phyloP scores from a whole-genome alignment of 1,140 invertebrate species.

The Centruroides vittatus region DNA sequence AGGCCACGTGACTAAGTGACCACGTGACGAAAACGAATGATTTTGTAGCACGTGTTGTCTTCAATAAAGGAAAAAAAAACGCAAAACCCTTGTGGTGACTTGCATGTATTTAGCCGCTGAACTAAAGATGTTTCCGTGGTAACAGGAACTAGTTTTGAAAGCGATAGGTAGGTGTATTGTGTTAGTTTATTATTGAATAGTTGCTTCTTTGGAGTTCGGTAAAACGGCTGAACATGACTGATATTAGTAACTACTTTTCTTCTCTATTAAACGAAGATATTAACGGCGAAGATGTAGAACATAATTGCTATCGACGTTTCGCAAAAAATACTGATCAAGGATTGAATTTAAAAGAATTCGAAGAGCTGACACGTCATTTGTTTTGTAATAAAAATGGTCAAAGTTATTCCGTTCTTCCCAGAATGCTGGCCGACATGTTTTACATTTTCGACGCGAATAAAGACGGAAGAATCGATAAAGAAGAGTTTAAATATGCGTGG shows the following conservation, averaged over 20 bases:
- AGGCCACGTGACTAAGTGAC: no score
- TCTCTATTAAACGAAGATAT: neutral
- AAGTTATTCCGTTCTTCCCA: slow-evolving; percentile 58
- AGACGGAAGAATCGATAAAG: slow-evolving; percentile 62
- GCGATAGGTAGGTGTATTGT: neutral
- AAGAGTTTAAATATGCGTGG: slow-evolving; percentile 53
- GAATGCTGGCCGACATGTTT: slow-evolving; percentile 58
- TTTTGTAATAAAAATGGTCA: slow-evolving; percentile 73
- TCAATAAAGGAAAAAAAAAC: no score
- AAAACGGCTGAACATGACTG: neutral
- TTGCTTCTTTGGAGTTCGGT: neutral
- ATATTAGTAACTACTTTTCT: neutral
- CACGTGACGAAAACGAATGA: no score
- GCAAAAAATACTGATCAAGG: slow-evolving; percentile 48
- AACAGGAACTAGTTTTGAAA: no score
- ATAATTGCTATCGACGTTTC: slow-evolving; percentile 2
- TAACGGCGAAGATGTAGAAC: neutral
- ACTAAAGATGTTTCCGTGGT: no score
- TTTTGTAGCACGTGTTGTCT: no score
- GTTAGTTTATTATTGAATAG: neutral
- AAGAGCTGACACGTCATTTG: slow-evolving; percentile 60
- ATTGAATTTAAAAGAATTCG: slow-evolving; percentile 60
- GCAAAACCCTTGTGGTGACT: no score
- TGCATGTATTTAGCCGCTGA: no score
- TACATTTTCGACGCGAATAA: slow-evolving; percentile 58